Evolutionary conservation across 2,888 invertebrate species (phyloP).

Genomic region (Trachelus iudaicus): DNA sequence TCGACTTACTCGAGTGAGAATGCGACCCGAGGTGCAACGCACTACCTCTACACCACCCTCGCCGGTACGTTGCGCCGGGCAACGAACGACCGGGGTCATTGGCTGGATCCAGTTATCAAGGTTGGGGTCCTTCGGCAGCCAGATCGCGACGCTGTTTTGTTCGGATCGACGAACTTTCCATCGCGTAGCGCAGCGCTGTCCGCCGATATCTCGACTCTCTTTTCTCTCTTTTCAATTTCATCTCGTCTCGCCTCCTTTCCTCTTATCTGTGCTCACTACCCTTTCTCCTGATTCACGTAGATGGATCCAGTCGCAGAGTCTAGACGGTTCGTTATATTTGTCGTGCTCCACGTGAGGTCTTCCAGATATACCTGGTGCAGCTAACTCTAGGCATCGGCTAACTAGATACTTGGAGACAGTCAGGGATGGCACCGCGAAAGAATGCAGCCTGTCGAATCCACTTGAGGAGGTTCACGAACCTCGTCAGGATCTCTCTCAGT

Average conservation of each 20-base stretch:
- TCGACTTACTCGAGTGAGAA: neutral
- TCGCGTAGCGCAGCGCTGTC: neutral
- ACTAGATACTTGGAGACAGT: neutral
- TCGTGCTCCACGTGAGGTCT: neutral
- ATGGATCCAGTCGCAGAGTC: neutral
- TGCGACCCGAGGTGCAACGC: neutral
- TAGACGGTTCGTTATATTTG: neutral
- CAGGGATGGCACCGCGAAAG: slow-evolving; percentile 13
- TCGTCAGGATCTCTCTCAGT: slow-evolving; percentile 32
- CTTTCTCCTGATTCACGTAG: neutral
- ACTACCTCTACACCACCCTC: slow-evolving; percentile 14
- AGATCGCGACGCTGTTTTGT: slow-evolving; percentile 9
- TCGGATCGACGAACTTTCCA: slow-evolving; percentile 36
- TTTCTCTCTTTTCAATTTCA: neutral
- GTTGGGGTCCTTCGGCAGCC: slow-evolving; percentile 46
- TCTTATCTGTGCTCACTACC: neutral
- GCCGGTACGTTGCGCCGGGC: slow-evolving; percentile 30
- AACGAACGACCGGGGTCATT: slow-evolving; percentile 57
- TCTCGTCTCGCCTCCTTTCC: slow-evolving; percentile 14
- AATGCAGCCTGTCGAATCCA: slow-evolving; percentile 13
- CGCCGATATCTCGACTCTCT: neutral
- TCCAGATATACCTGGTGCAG: neutral
- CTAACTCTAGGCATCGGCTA: neutral
- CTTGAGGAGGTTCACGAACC: slow-evolving; percentile 35
- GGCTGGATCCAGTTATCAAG: slow-evolving; percentile 58